Conservation (phyloP, 2,888 invertebrate genomes). For the Caenorhabditis angaria region DNA sequence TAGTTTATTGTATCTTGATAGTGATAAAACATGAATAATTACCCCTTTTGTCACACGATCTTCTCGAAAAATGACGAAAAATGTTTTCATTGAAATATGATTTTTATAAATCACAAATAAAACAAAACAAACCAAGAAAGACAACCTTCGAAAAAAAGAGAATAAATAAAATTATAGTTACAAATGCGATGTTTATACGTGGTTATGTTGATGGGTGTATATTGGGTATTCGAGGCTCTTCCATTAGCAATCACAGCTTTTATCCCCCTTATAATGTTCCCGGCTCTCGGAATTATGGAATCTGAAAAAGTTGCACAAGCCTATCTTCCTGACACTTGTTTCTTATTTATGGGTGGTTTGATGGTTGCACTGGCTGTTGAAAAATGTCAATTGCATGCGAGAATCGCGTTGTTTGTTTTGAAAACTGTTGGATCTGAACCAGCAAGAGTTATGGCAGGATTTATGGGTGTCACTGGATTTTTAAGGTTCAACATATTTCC, state of each 20-base stretch:
- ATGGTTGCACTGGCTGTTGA: constrained; percentile 71
- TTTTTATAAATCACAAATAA: no score
- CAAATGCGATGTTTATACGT: constrained; percentile 62
- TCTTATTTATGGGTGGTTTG: constrained; percentile 71
- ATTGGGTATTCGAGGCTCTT: constrained; percentile 65
- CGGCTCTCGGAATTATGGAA: constrained; percentile 63
- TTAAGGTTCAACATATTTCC: constrained; percentile 47
- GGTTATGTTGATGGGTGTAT: constrained; percentile 64
- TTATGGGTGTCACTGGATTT: constrained; percentile 68
- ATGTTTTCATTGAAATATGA: no score
- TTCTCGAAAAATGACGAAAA: no score
- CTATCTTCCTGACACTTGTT: constrained; percentile 70
- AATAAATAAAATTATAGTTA: constrained; percentile 56
- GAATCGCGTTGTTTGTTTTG: constrained; percentile 58
- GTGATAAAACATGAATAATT: no score
- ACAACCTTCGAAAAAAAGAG: no score
- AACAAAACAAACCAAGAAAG: no score
- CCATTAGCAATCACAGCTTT: constrained; percentile 70
- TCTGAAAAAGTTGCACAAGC: constrained; percentile 62
- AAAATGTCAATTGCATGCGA: constrained; percentile 66
- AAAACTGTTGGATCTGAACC: constrained; percentile 65
- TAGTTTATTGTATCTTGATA: no score
- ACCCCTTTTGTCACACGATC: no score
- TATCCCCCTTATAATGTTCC: constrained; percentile 68
- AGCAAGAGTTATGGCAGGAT: constrained; percentile 68